Conservation (phyloP, 2,113 vertebrate species). For the Smithornis capensis region DNA sequence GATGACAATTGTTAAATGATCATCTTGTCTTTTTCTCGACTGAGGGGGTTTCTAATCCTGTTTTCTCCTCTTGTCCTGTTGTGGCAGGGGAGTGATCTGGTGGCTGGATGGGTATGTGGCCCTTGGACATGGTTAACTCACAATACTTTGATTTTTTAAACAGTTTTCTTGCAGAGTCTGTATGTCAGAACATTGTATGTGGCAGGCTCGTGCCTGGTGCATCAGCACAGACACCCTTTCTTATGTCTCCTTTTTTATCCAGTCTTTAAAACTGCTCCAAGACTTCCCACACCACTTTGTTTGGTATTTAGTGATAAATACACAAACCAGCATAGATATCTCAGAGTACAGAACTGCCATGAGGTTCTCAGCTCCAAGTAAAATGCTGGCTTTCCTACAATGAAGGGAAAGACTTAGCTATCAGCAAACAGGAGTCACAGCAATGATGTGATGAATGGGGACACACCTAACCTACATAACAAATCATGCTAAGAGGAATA, state of each 20-base stretch:
- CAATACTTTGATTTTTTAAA: neutral
- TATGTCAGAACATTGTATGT: rapidly evolving
- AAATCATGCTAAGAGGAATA: neutral
- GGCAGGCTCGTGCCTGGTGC: neutral
- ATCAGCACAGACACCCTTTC: neutral
- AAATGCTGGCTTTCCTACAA: neutral
- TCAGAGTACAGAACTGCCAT: neutral
- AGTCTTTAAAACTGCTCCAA: neutral
- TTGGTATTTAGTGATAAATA: neutral
- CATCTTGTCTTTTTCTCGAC: neutral
- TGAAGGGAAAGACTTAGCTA: neutral
- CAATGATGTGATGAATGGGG: neutral
- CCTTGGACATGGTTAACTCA: neutral
- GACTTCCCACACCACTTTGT: neutral
- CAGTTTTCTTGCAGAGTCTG: neutral
- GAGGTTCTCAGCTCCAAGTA: neutral
- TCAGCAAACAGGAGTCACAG: neutral
- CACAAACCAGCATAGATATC: neutral
- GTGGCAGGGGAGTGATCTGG: neutral
- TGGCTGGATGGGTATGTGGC: neutral
- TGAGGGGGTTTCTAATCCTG: neutral
- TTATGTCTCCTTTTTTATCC: neutral
- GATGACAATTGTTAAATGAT: neutral
- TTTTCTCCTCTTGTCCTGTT: neutral
- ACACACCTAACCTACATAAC: neutral